Conservation (phyloP, 2,888 invertebrate species). For the Ceramica pisi region DNA sequence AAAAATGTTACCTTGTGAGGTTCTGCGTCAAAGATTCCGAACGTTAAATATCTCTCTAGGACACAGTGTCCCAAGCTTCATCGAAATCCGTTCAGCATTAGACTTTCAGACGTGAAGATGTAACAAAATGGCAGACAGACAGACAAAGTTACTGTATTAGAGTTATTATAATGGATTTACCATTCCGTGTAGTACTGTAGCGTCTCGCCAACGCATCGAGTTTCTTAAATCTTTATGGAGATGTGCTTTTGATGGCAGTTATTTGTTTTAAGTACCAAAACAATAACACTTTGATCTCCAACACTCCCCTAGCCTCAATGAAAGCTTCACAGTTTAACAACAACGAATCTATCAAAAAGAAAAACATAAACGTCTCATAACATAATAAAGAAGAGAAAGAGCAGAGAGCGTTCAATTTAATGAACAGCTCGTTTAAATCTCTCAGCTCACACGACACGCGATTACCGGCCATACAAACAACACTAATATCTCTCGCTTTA, state of each 20-base stretch:
- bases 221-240: not conserved
- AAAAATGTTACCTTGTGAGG: not conserved
- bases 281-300: no score
- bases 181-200: not conserved
- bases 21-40: no score
- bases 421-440: conserved; percentile 43
- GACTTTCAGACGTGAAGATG: no score
- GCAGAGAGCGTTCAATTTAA: conserved; percentile 21
- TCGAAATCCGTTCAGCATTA: no score
- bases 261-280: not conserved
- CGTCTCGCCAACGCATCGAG: not conserved
- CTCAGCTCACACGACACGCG: conserved; percentile 13
- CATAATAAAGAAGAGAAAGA: conserved; percentile 20
- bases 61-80: no score
- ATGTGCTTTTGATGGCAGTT: not conserved
- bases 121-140: no score
- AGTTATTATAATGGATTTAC: no score
- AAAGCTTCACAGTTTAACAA: not conserved
- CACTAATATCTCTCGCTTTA: conserved; percentile 27
- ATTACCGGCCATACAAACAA: conserved; percentile 22
- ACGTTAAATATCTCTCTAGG: no score
- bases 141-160: no score
- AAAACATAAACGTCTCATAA: conserved; percentile 14
- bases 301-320: not conserved
- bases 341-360: conserved; percentile 19